Evolutionary conservation across 2,797 vertebrate genomes (phyloP).

Genomic region (Falco concolor): DNA sequence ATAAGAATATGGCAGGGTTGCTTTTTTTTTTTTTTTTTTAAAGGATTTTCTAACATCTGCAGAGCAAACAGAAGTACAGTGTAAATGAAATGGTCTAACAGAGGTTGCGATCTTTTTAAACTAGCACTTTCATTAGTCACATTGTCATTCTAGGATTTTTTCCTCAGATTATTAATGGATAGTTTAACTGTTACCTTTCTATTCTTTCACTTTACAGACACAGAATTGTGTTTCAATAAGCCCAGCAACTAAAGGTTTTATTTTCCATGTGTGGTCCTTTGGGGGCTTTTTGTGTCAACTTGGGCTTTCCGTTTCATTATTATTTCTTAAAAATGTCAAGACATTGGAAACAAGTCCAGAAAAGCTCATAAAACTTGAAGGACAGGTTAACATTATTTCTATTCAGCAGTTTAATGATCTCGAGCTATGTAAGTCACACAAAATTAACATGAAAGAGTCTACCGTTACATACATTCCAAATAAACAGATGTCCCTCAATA

Average conservation of each 20-base stretch:
- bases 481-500: neutral
- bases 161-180: neutral
- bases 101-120: neutral
- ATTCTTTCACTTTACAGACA: neutral
- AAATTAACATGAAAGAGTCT: neutral
- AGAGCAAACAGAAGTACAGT: neutral
- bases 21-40: neutral
- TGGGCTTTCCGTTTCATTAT: neutral
- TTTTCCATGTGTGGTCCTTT: neutral
- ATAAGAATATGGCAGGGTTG: fast-evolving
- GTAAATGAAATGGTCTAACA: neutral
- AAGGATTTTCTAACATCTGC: neutral
- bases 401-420: neutral
- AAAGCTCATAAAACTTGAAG: neutral
- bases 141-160: neutral
- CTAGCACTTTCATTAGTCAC: neutral
- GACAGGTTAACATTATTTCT: neutral
- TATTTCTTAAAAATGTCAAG: neutral
- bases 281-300: neutral
- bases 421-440: neutral
- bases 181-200: neutral
- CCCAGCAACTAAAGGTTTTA: neutral
- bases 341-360: neutral
- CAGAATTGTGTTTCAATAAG: neutral
- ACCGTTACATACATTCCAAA: neutral